Conservation (phyloP, 2,113 vertebrate species). For the Colinus virginianus region DNA sequence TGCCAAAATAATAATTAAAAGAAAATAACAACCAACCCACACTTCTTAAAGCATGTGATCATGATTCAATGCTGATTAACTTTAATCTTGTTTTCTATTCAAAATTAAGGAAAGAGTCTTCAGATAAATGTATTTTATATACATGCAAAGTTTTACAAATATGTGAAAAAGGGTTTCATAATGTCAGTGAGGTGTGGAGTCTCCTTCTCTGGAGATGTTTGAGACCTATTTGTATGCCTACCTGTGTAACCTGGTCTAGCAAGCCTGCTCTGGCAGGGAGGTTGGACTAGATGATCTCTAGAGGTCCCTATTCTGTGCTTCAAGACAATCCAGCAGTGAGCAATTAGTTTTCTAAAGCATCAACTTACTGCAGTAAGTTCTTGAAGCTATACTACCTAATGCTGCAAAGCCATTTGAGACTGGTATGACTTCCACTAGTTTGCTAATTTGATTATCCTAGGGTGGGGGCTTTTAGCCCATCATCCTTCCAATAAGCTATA, state of each 20-base stretch:
- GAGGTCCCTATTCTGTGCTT: neutral
- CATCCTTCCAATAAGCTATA: neutral
- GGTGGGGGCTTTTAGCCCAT: slow-evolving; percentile 7
- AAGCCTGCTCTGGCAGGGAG: too few relatives aligned
- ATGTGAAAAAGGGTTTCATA: too few relatives aligned
- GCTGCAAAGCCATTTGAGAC: neutral
- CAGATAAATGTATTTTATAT: neutral
- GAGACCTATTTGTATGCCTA: too few relatives aligned
- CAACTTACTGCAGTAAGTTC: neutral
- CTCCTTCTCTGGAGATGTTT: too few relatives aligned
- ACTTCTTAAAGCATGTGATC: neutral
- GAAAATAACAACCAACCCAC: too few relatives aligned
- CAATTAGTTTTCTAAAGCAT: slow-evolving; percentile 4
- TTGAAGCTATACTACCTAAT: slow-evolving; percentile 12
- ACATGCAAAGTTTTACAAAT: neutral
- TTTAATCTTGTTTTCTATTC: neutral
- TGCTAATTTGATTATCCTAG: neutral
- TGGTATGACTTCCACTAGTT: neutral
- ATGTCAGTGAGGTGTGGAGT: too few relatives aligned
- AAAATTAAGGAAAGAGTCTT: neutral
- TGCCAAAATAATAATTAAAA: neutral
- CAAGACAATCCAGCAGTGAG: neutral
- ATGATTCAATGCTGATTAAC: neutral
- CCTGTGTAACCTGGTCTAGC: too few relatives aligned
- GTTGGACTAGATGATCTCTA: too few relatives aligned